Evolutionary conservation across 2,888 invertebrate species (phyloP), one percentile per base, ranked within the genome.

Genomic region (Drosophila affinis): DNA sequence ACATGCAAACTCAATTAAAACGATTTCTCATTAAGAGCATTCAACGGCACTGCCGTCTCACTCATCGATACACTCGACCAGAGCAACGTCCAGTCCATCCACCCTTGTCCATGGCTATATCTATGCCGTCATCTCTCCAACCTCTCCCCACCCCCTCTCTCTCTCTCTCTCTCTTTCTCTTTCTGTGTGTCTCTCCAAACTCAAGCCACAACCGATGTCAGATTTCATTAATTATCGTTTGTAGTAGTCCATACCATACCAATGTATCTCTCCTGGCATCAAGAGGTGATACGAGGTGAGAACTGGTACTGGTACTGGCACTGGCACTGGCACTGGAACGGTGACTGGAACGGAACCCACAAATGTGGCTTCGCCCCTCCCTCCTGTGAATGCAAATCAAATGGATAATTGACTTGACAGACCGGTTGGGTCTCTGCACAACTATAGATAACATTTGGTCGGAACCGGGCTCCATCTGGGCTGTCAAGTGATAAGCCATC

Each of bases 1-100:
- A 88, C 88, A 88, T 89, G 87, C 88, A 87, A 87, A 87, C 89
- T 87, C 87, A 89, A 87, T 87, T 87, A 87, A 87, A 89, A 86
- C 79, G 89, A 84, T 83, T 87, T 89, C 87, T 89, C 85, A 89
- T 88, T 71, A 62, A 76, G 73, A 75, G 79, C 75, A 71, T 80
- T 75, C 83, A 85, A 63, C 70, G 81, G 34, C 67, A 58, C 68
- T 56, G 54, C 69, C 51, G 77, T 74, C 67, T 56, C 76, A 78
- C 86, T 79, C 85, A 85, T 81, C 83, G 76, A 82, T 79, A 79
- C 65, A 67, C 71, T 61, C 57, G 34, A 60, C 27, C 55, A 49
- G 47, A 34, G 39, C 18, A 27, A 27, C 32, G 46, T 17, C 32
- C 32, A 32, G 18, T 32, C 44, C 51, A 32, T 9, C 7, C 39